Base-by-base conservation (phyloP, 2,888 invertebrate species). In the Dysmachus trigonus region DNA sequence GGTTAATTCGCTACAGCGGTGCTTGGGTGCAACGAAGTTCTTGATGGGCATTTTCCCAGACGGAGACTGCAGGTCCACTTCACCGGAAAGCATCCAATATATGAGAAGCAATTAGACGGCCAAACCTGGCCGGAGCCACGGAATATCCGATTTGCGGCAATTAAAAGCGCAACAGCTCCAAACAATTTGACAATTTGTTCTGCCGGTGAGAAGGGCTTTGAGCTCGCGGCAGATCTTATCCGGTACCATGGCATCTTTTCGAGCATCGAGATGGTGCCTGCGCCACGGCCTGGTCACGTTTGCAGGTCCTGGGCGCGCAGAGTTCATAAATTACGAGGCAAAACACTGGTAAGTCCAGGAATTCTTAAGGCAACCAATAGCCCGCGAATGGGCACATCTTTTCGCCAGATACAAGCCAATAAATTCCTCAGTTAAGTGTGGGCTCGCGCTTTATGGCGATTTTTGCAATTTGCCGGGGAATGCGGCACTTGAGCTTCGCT, bases 101-200 rank as follows among this genome's bases (percentile, higher is more conserved):
- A 62, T 62, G 27, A 79, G 30, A 79, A 79, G 79, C 27, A 79
- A 79, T 79, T 79, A 79, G 79, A 79, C 51, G 38, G 47, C 38
- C 51, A 18, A 47, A 47, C 47, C 47, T 30, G 41, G 30, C 22
- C 31, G 51, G n/a, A 51, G 47, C 51, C 79, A 8, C 41, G 47
- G 30, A 51, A 30, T 79, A 79, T 79, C 41, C 62, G 82, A 82
- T 71, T 35, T 33, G 38, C 35, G 27, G 71, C 71, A 82, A 82
- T 82, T 82, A 82, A 82, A 82, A 82, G 27, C 71, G 33, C 30
- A 62, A 53, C 82, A 62, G 71, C 33, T 33, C 71, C 53, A 62
- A 82, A 71, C 71, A 82, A 82, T 62, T 82, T 82, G 53, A 82
- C 82, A 82, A 82, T 82, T 82, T 82, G 82, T 82, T 82, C 53